A percentile compares a stretch with the other conserved stretches of the same genome.
Evolutionary conservation across 1,140 invertebrate species (phyloP).

Genomic region (Galleria mellonella): DNA sequence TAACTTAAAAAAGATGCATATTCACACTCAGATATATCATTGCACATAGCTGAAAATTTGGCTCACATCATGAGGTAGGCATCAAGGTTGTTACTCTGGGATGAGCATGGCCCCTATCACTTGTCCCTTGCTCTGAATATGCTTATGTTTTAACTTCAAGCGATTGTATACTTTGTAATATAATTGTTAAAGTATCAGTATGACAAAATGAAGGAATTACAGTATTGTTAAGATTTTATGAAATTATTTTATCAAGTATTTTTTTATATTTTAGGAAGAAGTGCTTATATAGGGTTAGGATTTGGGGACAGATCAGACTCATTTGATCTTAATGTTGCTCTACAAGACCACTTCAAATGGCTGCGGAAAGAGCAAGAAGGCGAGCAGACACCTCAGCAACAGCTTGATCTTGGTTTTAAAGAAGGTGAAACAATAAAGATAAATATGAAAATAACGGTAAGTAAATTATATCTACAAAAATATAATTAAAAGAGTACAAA

Average conservation of each 20-base stretch:
- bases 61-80: too few species aligned
- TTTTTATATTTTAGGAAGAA: conserved; percentile 79
- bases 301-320: conserved; percentile 98
- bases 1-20: too few species aligned
- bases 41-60: too few species aligned
- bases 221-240: too few species aligned
- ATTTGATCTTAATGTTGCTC: conserved; percentile 98
- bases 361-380: conserved; percentile 93
- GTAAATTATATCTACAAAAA: conserved; percentile 24
- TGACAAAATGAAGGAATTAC: too few species aligned
- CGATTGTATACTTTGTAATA: too few species aligned
- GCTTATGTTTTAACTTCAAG: too few species aligned
- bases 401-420: conserved; percentile 97
- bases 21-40: too few species aligned
- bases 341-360: conserved; percentile 99
- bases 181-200: too few species aligned
- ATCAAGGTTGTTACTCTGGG: too few species aligned
- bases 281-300: conserved; percentile 97
- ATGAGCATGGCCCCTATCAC: too few species aligned
- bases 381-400: conserved; percentile 86
- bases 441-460: conserved; percentile 97
- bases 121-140: too few species aligned
- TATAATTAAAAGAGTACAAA: background rate
- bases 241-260: background rate
- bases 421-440: conserved; percentile 99